phyloP scores from a whole-genome alignment of 2,113 vertebrate genomes.

The cat (Felis catus) region F.catus_Fca126_mat1.0 CM031427.1:13675001-13675500 shows the following conservation, averaged over 20 bases:
- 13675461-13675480: background rate
- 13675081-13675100: background rate
- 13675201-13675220: background rate
- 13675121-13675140: background rate
- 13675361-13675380: background rate
- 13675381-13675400: background rate
- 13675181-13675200: background rate
- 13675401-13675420: background rate
- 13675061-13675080: background rate
- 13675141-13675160: background rate
- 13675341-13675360: background rate
- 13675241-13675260: background rate
- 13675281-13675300: background rate
- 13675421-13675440: background rate
- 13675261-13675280: fast-evolving
- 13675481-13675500: background rate
- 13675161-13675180: background rate
- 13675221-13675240: background rate
- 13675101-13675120: background rate
- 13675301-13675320: background rate
- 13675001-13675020: background rate
- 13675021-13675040: background rate
- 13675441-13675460: background rate
- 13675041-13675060: background rate
- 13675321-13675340: background rate